Evolutionary conservation across 37 sponge, comb jelly and placozoan species (phyloP).

Genomic region (Bolinopsis microptera): DNA sequence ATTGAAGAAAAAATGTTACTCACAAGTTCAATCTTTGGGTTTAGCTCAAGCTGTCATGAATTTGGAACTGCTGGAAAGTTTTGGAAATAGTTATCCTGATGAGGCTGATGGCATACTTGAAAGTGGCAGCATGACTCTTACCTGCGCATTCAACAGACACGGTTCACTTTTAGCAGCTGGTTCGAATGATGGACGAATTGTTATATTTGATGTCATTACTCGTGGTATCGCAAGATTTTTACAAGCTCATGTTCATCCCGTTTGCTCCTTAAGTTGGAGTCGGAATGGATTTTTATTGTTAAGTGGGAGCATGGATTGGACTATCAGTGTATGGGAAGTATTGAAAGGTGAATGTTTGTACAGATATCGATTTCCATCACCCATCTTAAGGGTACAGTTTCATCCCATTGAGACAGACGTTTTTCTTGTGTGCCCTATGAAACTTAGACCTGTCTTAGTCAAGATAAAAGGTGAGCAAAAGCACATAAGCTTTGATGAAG

Average conservation of each 20-base stretch:
- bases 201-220: constrained; percentile 93
- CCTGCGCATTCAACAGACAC: constrained; percentile 88
- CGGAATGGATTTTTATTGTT: constrained; percentile 81
- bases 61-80: constrained; percentile 65
- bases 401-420: constrained; percentile 78
- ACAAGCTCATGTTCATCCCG: constrained; percentile 88
- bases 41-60: constrained; percentile 43
- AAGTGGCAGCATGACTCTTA: constrained; percentile 91
- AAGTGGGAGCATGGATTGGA: constrained; percentile 89
- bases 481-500: constrained; percentile 77
- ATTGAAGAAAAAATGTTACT: too few species aligned
- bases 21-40: too few species aligned
- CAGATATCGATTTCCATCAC: constrained; percentile 87
- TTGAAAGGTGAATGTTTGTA: constrained; percentile 78
- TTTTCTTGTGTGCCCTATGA: constrained; percentile 94
- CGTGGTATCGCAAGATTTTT: constrained; percentile 84
- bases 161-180: constrained; percentile 95
- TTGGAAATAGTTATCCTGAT: constrained; percentile 67
- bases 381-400: constrained; percentile 87
- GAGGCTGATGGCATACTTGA: constrained; percentile 85
- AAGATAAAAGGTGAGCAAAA: constrained; percentile 66
- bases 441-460: constrained; percentile 83
- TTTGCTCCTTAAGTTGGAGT: constrained; percentile 90
- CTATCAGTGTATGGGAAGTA: constrained; percentile 91
- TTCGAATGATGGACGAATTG: constrained; percentile 96